These are phyloP conservation scores for Acrocephalus scirpaceus DNA, from an alignment of 2,797 vertebrate species.

Conservation along the genomic window DNA sequence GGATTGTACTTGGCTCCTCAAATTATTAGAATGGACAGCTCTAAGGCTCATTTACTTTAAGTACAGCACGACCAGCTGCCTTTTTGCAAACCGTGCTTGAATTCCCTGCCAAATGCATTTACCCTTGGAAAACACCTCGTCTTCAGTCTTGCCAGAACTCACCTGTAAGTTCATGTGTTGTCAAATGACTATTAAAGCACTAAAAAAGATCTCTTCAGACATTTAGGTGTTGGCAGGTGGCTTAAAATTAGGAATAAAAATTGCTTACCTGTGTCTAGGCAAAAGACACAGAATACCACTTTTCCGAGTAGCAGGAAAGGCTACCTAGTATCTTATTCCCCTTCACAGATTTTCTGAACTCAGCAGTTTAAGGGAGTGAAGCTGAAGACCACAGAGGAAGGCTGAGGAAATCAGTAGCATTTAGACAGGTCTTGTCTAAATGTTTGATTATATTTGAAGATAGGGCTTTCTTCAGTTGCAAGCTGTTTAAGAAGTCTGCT, in stretches of 20 bases:
- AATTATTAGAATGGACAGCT: neutral
- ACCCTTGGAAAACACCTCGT: neutral
- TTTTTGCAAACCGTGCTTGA: neutral
- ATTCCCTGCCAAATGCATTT: neutral
- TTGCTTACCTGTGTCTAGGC: neutral
- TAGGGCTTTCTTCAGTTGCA: neutral
- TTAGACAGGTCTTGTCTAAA: neutral
- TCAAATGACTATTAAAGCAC: neutral
- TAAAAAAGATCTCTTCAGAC: neutral
- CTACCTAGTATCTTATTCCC: neutral
- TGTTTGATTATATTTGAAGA: neutral
- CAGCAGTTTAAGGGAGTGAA: neutral
- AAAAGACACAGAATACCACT: neutral
- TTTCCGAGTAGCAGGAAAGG: neutral
- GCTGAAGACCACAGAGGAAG: neutral
- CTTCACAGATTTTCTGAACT: neutral
- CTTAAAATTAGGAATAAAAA: neutral
- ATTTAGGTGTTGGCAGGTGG: neutral
- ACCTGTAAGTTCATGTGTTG: neutral
- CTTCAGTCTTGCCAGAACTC: neutral
- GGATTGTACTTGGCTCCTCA: neutral
- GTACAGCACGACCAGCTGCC: neutral
- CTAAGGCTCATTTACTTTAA: conserved; percentile 15
- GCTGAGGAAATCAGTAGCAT: neutral
- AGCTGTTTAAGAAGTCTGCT: neutral